A percentile compares a stretch with the other conserved stretches of the same genome.
phyloP scores from a whole-genome alignment of 2,113 vertebrate species.

The Haemorhous mexicanus region DNA sequence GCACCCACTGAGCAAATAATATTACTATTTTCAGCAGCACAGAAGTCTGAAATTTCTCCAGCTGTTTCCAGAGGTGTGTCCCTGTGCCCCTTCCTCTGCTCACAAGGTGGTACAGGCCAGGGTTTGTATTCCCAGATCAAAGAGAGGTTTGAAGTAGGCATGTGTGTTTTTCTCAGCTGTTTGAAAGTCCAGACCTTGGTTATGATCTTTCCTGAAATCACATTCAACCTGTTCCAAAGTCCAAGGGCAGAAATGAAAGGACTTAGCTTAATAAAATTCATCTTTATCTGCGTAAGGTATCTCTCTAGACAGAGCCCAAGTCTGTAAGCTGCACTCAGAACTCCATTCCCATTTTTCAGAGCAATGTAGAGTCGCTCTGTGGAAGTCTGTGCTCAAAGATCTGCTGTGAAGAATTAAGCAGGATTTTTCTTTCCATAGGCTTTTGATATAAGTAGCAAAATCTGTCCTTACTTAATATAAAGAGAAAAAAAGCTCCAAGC shows the following conservation, averaged over 20 bases:
- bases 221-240: not conserved
- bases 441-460: not conserved
- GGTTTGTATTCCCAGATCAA: not conserved
- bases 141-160: not conserved
- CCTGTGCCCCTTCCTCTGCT: not conserved
- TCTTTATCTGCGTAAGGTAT: not conserved
- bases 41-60: not conserved
- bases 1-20: not conserved
- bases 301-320: not conserved
- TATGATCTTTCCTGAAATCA: not conserved
- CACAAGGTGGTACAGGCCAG: rapidly evolving
- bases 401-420: not conserved
- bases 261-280: not conserved
- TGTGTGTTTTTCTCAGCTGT: not conserved
- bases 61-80: not conserved
- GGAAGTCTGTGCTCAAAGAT: not conserved
- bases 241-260: not conserved
- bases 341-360: not conserved
- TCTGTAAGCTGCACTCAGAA: not conserved
- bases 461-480: not conserved
- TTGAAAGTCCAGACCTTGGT: not conserved
- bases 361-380: rapidly evolving
- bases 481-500: not conserved
- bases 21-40: not conserved
- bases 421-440: not conserved